Evolutionary conservation across 2,797 vertebrate genomes (phyloP), one percentile per base, ranked within the genome.

Genomic region (Orientallactaga sibirica): DNA sequence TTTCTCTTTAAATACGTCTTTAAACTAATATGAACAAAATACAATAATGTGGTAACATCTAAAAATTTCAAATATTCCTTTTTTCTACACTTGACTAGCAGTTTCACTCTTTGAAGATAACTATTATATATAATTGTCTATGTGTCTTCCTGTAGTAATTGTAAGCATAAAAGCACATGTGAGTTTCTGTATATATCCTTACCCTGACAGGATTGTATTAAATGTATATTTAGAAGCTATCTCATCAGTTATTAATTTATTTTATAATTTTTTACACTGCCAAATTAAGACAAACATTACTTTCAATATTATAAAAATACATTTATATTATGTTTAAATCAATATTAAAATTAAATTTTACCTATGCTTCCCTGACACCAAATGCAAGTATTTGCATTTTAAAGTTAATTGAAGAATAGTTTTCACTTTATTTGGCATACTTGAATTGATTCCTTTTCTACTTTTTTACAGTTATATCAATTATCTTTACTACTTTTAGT

Each of bases 251-350:
- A 89, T 78, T 83, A 85, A 68, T n/a, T 48, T 74, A 20, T 75
- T 84, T 92, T 86, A 93, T 5, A 82, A 87, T 91, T 64, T 48
- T 89, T 93, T 33, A 68, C 61, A 82, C 33, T 16, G 77, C 3
- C 4, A 55, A 87, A 24, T 87, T 14, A 84, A 95, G 25, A 64
- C 5, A 2, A 80, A 78, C 0, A 64, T 61, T 15, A 76, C 33
- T 94, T 11, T 84, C 84, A 55, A n/a, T 85, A 52, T 83, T 88
- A 94, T 79, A 0, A 55, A 90, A 95, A 83, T 67, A 7, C 64
- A 70, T 43, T 84, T 92, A 66, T 29, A 85, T 85, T 77, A 37
- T 41, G 71, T 78, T 90, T 9, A 91, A 87, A 89, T 5, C 8
- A 87, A 75, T 43, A 4, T 0, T 86, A 48, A 89, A 82, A 76